These are phyloP conservation scores for Macrotis lagotis DNA, from an alignment of 2,113 vertebrate species.

Conservation along the genomic window DNA sequence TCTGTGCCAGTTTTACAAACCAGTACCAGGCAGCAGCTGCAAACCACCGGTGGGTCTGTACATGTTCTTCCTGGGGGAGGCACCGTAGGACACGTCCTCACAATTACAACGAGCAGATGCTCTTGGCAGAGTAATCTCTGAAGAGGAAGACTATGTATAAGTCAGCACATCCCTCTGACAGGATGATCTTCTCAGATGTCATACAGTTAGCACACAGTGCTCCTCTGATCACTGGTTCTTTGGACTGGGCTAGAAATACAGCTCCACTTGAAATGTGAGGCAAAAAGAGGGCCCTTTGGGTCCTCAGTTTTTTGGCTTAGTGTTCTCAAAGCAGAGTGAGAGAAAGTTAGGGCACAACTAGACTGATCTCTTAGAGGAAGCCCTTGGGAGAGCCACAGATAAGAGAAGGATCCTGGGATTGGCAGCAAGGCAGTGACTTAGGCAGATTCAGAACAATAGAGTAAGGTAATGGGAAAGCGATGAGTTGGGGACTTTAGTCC, in stretches of 20 bases:
- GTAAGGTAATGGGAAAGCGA: background rate
- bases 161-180: background rate
- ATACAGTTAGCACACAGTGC: background rate
- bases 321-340: background rate
- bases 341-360: background rate
- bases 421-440: background rate
- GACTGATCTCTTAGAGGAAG: background rate
- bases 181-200: background rate
- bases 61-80: background rate
- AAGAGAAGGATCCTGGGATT: background rate
- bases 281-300: background rate
- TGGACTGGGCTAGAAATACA: background rate
- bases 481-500: background rate
- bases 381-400: background rate
- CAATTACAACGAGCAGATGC: background rate
- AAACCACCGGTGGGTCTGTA: background rate
- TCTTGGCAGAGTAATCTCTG: background rate
- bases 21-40: background rate
- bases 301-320: background rate
- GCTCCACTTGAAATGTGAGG: background rate
- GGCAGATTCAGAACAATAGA: background rate
- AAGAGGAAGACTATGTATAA: background rate
- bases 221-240: background rate
- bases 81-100: background rate
- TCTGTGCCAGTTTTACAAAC: background rate